These are phyloP conservation scores for Kradibia gibbosae DNA, from an alignment of 1,140 invertebrate genomes.

Conservation along the genomic window DNA sequence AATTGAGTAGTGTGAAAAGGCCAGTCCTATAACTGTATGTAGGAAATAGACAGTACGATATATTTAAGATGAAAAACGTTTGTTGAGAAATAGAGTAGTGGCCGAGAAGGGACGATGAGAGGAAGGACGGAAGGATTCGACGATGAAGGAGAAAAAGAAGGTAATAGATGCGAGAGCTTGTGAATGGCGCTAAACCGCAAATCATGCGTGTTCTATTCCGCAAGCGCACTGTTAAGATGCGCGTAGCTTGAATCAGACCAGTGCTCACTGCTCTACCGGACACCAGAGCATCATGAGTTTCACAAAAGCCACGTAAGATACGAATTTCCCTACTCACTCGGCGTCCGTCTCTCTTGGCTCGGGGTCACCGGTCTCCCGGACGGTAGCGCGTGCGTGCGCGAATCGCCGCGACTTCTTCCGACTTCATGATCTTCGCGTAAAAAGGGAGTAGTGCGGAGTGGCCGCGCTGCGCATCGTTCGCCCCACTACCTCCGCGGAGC, in stretches of 20 bases:
- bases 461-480: conserved; percentile 71
- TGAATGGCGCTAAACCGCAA: not conserved
- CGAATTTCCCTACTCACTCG: conserved; percentile 20
- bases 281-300: conserved; percentile 59
- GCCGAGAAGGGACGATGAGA: too few relatives aligned
- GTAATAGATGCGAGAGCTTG: not conserved
- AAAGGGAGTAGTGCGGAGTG: conserved; percentile 73
- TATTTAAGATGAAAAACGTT: too few relatives aligned
- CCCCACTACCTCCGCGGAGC: conserved; percentile 63
- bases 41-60: too few relatives aligned
- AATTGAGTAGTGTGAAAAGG: too few relatives aligned
- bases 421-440: conserved; percentile 65
- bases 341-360: conserved; percentile 17
- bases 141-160: not conserved
- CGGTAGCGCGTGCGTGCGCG: conserved; percentile 55
- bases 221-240: conserved; percentile 39
- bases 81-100: too few relatives aligned
- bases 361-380: too few relatives aligned
- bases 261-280: conserved; percentile 58
- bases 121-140: not conserved
- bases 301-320: conserved; percentile 23
- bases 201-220: conserved; percentile 21
- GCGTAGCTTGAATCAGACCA: conserved; percentile 58
- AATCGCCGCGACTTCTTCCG: conserved; percentile 56
- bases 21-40: too few relatives aligned